Percentiles rank a stretch among this genome's conserved stretches.
phyloP scores from a whole-genome alignment of 2,113 vertebrate genomes.

The Dipodomys ordii region DNA sequence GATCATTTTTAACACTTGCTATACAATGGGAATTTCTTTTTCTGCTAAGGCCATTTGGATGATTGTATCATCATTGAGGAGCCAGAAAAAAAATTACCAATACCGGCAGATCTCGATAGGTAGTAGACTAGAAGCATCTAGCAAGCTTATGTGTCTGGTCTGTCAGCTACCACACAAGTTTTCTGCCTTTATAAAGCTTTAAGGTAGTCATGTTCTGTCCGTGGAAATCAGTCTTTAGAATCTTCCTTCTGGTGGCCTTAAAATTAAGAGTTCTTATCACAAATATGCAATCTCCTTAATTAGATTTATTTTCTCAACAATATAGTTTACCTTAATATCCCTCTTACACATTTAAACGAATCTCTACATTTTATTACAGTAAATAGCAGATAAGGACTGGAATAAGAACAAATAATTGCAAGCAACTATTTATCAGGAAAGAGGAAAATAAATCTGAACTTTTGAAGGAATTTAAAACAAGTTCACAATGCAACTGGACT shows the following conservation, averaged over 20 bases:
- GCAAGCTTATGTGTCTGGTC: too few species aligned
- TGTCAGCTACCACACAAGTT: too few species aligned
- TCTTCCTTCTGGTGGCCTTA: background rate
- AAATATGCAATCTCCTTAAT: background rate
- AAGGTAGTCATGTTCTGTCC: too few species aligned
- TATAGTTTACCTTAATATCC: background rate
- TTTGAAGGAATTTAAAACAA: background rate
- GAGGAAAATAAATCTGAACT: background rate
- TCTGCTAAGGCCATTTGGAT: too few species aligned
- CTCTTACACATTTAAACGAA: background rate
- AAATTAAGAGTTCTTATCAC: background rate
- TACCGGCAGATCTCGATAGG: too few species aligned
- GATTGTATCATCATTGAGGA: too few species aligned
- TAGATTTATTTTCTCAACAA: background rate
- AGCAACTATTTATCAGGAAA: background rate
- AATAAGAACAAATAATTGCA: background rate
- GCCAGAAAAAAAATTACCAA: too few species aligned
- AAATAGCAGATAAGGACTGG: background rate
- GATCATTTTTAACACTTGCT: background rate
- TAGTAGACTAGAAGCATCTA: too few species aligned
- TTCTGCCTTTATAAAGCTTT: too few species aligned
- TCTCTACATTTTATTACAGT: background rate
- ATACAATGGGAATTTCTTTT: too few species aligned
- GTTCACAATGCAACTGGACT: background rate
- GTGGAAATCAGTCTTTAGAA: background rate